Percentiles rank a stretch among this genome's conserved stretches.
phyloP scores from a whole-genome alignment of 30 jellyfish, hydroid and myxozoan genomes.

The Chrysaora quinquecirrha region DNA sequence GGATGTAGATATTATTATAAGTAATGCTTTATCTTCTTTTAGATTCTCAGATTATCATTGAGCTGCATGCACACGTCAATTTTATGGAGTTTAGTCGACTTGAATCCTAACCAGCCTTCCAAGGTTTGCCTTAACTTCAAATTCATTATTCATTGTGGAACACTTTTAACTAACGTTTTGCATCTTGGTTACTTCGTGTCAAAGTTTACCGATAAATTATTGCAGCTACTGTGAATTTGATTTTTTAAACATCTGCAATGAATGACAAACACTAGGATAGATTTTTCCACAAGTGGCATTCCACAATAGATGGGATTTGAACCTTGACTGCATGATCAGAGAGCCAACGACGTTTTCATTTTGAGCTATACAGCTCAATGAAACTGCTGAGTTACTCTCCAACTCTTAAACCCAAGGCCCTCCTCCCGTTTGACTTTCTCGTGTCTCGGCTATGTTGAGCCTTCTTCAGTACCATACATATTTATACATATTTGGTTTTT shows the following conservation, averaged over 20 bases:
- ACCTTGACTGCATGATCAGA: no score
- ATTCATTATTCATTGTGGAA: not conserved
- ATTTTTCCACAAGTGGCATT: no score
- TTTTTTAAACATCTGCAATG: not conserved
- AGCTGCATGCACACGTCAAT: slow-evolving; percentile 61
- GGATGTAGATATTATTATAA: no score
- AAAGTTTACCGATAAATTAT: not conserved
- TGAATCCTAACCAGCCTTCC: slow-evolving; percentile 73
- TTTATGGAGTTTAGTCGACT: slow-evolving; percentile 57
- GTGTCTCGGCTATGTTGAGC: no score
- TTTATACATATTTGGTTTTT: no score
- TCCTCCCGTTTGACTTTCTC: not conserved
- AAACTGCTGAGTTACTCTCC: no score
- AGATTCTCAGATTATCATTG: slow-evolving; percentile 67
- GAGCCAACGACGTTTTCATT: no score
- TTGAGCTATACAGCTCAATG: no score
- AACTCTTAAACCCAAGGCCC: not conserved
- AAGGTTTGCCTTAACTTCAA: slow-evolving; percentile 49
- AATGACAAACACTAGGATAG: no score
- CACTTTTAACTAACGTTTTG: not conserved
- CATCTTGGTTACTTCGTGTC: not conserved
- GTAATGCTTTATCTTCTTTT: no score
- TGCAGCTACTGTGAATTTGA: not conserved
- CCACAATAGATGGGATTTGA: no score
- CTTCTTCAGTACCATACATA: no score